Evolutionary conservation across 2,113 vertebrate genomes (phyloP), one percentile per base, ranked within the genome.

Genomic region (Odontophorus gujanensis): DNA sequence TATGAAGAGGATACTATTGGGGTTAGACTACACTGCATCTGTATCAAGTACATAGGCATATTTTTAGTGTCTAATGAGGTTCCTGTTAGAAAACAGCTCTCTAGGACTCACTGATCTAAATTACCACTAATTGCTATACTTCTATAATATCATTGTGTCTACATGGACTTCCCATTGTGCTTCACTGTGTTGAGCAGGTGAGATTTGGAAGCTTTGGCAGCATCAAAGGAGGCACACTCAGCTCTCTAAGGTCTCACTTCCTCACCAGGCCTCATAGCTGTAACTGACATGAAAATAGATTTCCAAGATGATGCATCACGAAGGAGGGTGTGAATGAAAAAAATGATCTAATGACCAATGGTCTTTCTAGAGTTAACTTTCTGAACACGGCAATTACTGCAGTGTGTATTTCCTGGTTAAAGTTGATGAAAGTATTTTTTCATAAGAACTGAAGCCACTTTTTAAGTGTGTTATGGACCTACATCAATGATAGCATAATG

Each of bases 21-120:
- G 92, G 84, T 92, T 88, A 86, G 96, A 58, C 85, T 84, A 57
- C 63, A 45, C 53, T 90, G 81, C 89, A 95, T 90, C 93, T 97
- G 90, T 93, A 91, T 81, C 68, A 93, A 88, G 85, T 86, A 91
- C 81, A 85, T 0, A 2, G 85, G 86, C 76, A 66, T 69, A 78
- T 84, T 96, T 96, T 92, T 92, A 91, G 66, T 26, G 40, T 36
- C 85, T 88, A 91, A 90, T 83, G 80, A 86, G 85, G 58, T 94
- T 95, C 89, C 72, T 94, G 92, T 92, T 90, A 72, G 80, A 88
- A 94, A 96, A 81, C 69, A 86, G 66, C 61, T 69, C 80, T 91
- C 65, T 77, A 87, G 76, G 80, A 86, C 79, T 81, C 25, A 45
- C 69, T 96, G 93, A 95, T 26, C 34, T 95, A 86, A 93, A 73